phyloP scores from a whole-genome alignment of 1,140 invertebrate genomes.

The Pseudomyrmex sp. region DNA sequence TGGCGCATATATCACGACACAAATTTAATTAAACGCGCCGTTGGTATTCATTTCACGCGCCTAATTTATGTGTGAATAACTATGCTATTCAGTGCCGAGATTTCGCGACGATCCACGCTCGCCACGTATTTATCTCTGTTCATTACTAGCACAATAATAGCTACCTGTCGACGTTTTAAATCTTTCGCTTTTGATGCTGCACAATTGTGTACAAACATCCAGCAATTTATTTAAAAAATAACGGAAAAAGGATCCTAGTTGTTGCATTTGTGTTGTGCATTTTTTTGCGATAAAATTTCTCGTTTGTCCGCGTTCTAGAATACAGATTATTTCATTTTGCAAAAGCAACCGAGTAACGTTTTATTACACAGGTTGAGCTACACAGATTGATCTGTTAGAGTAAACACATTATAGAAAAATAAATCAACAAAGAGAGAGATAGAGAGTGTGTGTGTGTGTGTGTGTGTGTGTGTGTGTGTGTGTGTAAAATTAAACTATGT shows the following conservation, averaged over 20 bases:
- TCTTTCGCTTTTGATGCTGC: conserved; percentile 40
- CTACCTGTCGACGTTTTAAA: conserved; percentile 8
- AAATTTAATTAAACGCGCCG: conserved; percentile 84
- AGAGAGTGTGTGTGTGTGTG: too few species aligned
- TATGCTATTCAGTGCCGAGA: conserved; percentile 76
- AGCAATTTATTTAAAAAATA: conserved; percentile 19
- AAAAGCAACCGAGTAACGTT: not conserved
- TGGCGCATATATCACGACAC: conserved; percentile 82
- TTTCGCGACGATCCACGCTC: conserved; percentile 71
- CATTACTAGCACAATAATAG: conserved; percentile 63
- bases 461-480: too few species aligned
- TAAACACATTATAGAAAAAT: not conserved
- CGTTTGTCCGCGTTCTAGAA: not conserved
- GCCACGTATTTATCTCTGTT: conserved; percentile 68
- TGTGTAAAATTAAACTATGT: too few species aligned
- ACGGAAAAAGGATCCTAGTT: conserved; percentile 10
- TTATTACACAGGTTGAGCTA: not conserved
- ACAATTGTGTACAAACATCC: not conserved
- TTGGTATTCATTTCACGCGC: conserved; percentile 82
- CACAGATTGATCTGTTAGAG: not conserved
- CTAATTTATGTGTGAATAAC: conserved; percentile 84
- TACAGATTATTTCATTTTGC: conserved; percentile 6
- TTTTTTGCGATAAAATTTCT: not conserved
- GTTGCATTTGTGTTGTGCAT: not conserved
- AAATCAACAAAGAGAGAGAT: not conserved